phyloP scores from a whole-genome alignment of 2,113 vertebrate genomes.

The Platycercus adscitus region DNA sequence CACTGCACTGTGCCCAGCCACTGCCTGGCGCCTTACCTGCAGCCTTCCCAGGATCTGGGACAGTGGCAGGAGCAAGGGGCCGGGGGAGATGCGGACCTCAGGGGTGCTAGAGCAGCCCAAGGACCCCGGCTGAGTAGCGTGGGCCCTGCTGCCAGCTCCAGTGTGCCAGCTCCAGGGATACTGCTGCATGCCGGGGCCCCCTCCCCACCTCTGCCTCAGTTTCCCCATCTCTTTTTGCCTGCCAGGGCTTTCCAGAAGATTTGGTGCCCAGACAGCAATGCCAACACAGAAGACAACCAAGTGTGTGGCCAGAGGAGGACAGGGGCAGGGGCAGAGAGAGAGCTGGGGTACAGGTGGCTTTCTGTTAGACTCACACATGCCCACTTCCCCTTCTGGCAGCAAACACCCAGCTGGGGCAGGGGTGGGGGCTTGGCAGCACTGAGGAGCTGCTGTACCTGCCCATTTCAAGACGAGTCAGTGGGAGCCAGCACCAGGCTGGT shows the following conservation, averaged over 20 bases:
- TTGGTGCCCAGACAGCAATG: neutral
- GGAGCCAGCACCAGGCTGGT: neutral
- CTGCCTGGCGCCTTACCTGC: neutral
- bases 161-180: neutral
- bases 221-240: neutral
- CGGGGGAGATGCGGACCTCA: neutral
- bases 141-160: neutral
- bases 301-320: accelerated
- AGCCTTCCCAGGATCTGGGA: neutral
- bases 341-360: neutral
- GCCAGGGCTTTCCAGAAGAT: neutral
- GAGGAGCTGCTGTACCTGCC: neutral
- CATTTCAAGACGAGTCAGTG: slow-evolving; percentile 38
- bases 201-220: neutral
- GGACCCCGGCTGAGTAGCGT: accelerated
- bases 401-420: neutral
- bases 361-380: accelerated
- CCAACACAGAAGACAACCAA: neutral
- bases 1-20: accelerated
- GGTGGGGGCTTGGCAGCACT: accelerated
- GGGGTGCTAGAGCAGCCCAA: neutral
- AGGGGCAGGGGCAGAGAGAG: neutral
- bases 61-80: neutral
- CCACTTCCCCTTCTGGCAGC: neutral
- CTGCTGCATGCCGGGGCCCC: accelerated